Evolutionary conservation across 2,797 vertebrate species (phyloP), one percentile per base, ranked within the genome.

Genomic region (Gobio occitaniae): DNA sequence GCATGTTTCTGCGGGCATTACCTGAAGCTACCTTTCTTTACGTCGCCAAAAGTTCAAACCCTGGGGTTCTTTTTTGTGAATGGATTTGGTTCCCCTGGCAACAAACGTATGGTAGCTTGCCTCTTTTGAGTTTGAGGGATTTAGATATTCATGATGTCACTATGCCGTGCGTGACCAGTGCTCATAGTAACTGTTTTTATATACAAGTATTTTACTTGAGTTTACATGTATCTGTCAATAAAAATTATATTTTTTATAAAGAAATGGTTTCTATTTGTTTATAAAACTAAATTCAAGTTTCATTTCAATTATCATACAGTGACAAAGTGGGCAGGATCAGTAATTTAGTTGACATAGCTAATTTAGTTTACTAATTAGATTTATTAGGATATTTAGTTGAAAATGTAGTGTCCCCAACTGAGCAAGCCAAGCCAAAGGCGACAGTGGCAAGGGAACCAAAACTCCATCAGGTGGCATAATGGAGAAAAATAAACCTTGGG

Each of bases 41-140:
- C 3, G 56, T 69, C 52, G 16, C 48, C 59, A 83, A 71, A 71
- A 77, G 85, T 85, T 80, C 19, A 81, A 38, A 81, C 52, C 80
- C 17, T 36, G 21, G 82, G 63, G 78, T 41, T 66, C 59, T 50
- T 66, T 84, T 85, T 75, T 85, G 70, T 66, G 56, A 38, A 70
- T 81, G 79, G 75, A 80, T 81, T 87, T 63, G 56, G 80, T 80
- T 78, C 70, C 25, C 69, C 38, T 74, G 71, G 71, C n/a, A 36
- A 82, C 50, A 44, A 94, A 95, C 89, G 92, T 95, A 88, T 95
- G 94, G 71, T 77, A 4, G 52, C 13, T 47, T 56, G n/a, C 65
- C 75, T 68, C 32, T 84, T 74, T 54, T 56, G 8, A 44, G 1
- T 16, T 38, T n/a, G 19, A 38, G 47, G 6, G 21, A 38, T 56